Base-by-base conservation (phyloP, 2,797 vertebrate genomes). In the Molossus alvarezi region DNA sequence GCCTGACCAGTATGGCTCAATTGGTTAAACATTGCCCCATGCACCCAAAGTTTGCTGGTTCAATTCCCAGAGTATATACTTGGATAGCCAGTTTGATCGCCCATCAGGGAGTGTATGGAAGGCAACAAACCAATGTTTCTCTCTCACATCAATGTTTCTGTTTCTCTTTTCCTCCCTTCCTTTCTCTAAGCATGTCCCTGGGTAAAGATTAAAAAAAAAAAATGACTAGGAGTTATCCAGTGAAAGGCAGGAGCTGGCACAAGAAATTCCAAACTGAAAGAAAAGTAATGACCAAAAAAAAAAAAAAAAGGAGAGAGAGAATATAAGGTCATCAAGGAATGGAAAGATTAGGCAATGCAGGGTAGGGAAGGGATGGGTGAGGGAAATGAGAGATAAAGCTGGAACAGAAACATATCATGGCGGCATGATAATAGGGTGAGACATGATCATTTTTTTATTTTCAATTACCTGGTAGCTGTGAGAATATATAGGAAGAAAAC, bases 381-480 rank as follows among this genome's bases (percentile, higher is more conserved):
- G 18, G 6, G 53, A 17, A 53, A 41, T 62, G 73, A 86, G 51
- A 45, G 60, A 91, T 23, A 23, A 92, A 79, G 11, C 58, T 29
- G 18, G 41, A 57, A 27, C 21, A 57, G 89, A 87, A 12, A 12
- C 37, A 45, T 41, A 75, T 33, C 13, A 60, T 20, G 58, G 82
- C 57, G 60, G 7, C 5, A 37, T 7, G 33, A 73, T 41, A 62
- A 17, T 9, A 67, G 45, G n/a, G 23, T 18, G 5, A 55, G 20
- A 64, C 33, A 29, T 11, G 57, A 93, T 69, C 83, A 6, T 65
- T 89, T 77, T 77, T 81, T 45, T 91, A 23, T 71, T 88, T 88
- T 29, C 84, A 58, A 53, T 91, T 51, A 71, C 17, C 11, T 72
- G 75, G 15, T 64, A 64, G 20, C 55, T 90, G 25, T n/a, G 57